Evolutionary conservation across 2,888 invertebrate species (phyloP).

Genomic region (Epinotia ramella): DNA sequence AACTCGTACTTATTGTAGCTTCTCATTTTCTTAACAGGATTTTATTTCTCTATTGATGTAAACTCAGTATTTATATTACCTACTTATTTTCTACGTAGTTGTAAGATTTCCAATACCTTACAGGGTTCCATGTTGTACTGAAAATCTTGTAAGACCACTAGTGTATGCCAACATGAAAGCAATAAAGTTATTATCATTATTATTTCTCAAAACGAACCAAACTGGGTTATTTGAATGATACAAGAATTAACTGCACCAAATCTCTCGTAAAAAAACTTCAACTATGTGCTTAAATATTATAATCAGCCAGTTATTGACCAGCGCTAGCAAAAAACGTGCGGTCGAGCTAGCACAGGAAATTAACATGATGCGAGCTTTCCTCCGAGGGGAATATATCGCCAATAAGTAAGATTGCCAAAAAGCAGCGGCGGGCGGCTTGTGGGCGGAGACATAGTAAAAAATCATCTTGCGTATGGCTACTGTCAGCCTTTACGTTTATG

Average conservation of each 20-base stretch:
- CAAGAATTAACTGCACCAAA: too few relatives aligned
- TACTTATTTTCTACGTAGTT: background rate
- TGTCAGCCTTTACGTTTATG: conserved; percentile 11
- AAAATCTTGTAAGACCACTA: too few relatives aligned
- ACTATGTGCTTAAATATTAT: conserved; percentile 17
- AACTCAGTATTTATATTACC: background rate
- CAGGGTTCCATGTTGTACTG: too few relatives aligned
- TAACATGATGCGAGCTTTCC: conserved; percentile 80
- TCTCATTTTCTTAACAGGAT: background rate
- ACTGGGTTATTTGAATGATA: too few relatives aligned
- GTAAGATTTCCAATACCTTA: too few relatives aligned
- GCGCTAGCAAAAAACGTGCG: conserved; percentile 38
- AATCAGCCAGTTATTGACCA: conserved; percentile 26
- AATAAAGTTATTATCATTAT: too few relatives aligned
- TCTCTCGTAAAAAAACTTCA: background rate
- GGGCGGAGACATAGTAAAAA: conserved; percentile 74
- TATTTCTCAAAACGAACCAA: too few relatives aligned
- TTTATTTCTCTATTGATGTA: background rate
- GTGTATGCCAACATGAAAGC: too few relatives aligned
- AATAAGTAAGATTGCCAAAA: conserved; percentile 82
- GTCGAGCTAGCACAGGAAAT: conserved; percentile 73
- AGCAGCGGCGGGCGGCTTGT: conserved; percentile 62
- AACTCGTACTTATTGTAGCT: background rate
- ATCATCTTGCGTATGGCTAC: conserved; percentile 61
- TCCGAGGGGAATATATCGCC: conserved; percentile 69